A percentile compares a stretch with the other conserved stretches of the same genome.
Conservation (phyloP, 2,797 vertebrate species). For the Aselliscus stoliczkanus region DNA sequence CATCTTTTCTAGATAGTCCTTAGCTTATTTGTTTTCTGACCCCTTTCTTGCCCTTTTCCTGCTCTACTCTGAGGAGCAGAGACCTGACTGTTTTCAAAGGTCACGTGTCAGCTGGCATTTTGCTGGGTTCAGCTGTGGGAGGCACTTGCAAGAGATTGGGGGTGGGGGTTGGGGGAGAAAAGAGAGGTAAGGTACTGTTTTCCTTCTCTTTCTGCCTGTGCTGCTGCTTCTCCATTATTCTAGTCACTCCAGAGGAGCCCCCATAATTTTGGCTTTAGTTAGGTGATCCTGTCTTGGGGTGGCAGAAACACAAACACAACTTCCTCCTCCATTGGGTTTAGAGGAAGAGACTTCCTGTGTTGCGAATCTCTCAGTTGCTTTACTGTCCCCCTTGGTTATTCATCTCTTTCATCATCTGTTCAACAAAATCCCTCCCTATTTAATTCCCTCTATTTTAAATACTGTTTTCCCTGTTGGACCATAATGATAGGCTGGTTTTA, state of each 20-base stretch:
- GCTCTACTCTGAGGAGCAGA: neutral
- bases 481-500: neutral
- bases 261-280: neutral
- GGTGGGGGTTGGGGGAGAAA: neutral
- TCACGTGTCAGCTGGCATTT: neutral
- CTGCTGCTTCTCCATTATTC: neutral
- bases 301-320: neutral
- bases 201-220: neutral
- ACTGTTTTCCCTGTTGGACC: neutral
- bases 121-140: neutral
- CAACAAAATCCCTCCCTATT: neutral
- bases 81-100: neutral
- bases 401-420: neutral
- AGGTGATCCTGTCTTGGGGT: neutral
- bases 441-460: neutral
- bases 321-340: neutral
- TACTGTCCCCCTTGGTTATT: neutral
- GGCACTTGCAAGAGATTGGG: neutral
- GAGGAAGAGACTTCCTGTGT: neutral
- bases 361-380: neutral
- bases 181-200: neutral
- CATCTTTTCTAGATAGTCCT: neutral
- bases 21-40: neutral
- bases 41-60: neutral
- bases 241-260: neutral